Base-by-base conservation (phyloP, 1,140 invertebrate species). In the Batillaria attramentaria region DNA sequence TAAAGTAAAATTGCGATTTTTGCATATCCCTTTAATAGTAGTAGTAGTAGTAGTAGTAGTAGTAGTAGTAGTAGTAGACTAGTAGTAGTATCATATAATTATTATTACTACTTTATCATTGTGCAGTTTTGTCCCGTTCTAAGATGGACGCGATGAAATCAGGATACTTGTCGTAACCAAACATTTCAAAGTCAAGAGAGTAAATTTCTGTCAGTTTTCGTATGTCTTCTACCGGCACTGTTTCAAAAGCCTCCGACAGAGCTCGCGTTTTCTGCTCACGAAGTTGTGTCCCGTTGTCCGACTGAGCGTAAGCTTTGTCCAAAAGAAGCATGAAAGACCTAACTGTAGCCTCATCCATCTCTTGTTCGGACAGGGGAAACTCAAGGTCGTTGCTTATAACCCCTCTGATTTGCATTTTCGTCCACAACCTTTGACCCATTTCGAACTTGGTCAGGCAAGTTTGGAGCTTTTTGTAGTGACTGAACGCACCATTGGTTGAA, bases 371-470 rank as follows among this genome's bases (percentile, higher is more conserved):
- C 16, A 80, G 68, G 28, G 46, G 41, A 18, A 80, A 60, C 18
- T 54, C 39, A 0, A 57, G 16, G 8, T 75, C 41, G 42, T 75
- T 70, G 39, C 79, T 80, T 42, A 80, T 72, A 33, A 80, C 60
- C n/a, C 79, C 79, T 28, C 74, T 65, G 0, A 80, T 43, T 68
- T 80, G 79, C 46, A 77, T 60, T 28, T 72, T 72, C 13, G 43
- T 65, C 79, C 73, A 80, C 4, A 80, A 68, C 37, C 79, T 39
- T 39, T 43, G 42, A 33, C 37, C 42, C 24, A 57, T 69, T 18
- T 62, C 73, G 33, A 33, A 20, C 3, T 72, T 69, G 2, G 46
- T 31, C 35, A 77, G 37, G 39, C 79, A 80, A 5, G 35, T 33
- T 10, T 50, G 10, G 0, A 62, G 75, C 13, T 77, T 24, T 1